A percentile compares a stretch with the other conserved stretches of the same genome.
phyloP scores from a whole-genome alignment of 2,113 vertebrate species.

The Hucho hucho region DNA sequence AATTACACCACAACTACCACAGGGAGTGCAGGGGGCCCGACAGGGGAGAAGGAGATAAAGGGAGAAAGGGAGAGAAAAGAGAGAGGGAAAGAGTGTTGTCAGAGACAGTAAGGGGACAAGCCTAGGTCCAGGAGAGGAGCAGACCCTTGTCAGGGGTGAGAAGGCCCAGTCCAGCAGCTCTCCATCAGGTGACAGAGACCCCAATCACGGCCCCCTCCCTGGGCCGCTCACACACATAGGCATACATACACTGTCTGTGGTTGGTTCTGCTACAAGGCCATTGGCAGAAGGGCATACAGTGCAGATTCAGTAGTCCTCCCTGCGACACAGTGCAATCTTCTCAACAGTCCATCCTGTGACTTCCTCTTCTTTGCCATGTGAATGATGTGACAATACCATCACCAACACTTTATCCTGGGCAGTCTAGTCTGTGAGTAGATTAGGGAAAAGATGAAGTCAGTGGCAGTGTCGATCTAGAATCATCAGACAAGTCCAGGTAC shows the following conservation, averaged over 20 bases:
- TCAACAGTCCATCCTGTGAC: neutral
- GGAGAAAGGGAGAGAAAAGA: conserved; percentile 42
- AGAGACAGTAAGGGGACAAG: too few species aligned
- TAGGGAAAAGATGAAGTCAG: neutral
- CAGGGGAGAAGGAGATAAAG: conserved; percentile 20
- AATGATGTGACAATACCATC: neutral
- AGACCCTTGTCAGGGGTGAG: conserved; percentile 51
- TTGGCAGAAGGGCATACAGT: too few species aligned
- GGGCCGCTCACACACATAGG: neutral
- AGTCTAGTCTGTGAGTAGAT: too few species aligned
- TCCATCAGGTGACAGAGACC: conserved; percentile 54
- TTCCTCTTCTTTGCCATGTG: neutral
- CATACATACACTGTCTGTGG: neutral
- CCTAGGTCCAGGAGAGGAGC: conserved; percentile 51
- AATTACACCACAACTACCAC: conserved; percentile 76
- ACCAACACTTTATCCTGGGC: neutral
- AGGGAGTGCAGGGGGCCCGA: conserved; percentile 34
- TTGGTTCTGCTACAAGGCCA: too few species aligned
- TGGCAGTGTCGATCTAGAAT: neutral
- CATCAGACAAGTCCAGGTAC: neutral
- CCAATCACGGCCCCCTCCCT: conserved; percentile 20
- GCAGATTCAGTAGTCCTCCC: too few species aligned
- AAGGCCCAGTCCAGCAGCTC: conserved; percentile 58
- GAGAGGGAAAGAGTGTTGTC: conserved; percentile 34
- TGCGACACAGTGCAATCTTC: neutral